phyloP scores from a whole-genome alignment of 2,113 vertebrate species.

The Xiphophorus maculatus region DNA sequence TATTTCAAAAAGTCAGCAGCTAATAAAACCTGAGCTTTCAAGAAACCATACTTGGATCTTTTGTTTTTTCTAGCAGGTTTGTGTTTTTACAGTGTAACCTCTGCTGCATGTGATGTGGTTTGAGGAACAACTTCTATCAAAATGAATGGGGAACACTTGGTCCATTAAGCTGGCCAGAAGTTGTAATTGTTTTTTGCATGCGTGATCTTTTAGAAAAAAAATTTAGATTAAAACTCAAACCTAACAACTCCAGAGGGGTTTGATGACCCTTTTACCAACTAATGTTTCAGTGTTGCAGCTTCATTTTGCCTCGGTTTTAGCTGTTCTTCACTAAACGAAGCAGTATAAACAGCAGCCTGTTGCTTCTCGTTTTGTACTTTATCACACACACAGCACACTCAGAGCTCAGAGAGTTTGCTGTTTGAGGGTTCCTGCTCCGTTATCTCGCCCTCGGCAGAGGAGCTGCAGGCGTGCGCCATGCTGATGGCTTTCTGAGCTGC shows the following conservation, averaged over 20 bases:
- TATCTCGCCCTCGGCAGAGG: constrained; percentile 39
- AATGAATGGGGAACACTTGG: no score
- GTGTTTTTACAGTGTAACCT: background rate
- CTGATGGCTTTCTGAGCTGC: constrained; percentile 12
- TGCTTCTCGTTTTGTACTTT: constrained; percentile 22
- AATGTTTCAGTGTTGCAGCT: background rate
- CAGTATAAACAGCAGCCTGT: constrained; percentile 31
- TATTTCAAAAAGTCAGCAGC: background rate
- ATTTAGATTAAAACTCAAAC: background rate
- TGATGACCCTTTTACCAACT: background rate
- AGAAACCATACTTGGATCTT: background rate
- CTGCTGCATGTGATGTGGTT: no score
- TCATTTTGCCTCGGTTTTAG: constrained; percentile 1
- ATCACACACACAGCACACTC: constrained; percentile 6
- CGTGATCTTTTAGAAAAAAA: background rate
- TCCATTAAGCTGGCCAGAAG: no score
- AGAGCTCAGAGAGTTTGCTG: background rate
- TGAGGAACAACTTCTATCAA: no score
- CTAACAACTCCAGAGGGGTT: background rate
- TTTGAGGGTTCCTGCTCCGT: constrained; percentile 17
- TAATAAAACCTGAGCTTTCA: background rate
- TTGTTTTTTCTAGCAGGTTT: background rate
- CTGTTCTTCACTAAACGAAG: constrained; percentile 16
- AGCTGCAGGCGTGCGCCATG: background rate
- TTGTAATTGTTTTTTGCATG: no score